Evolutionary conservation across 2,113 vertebrate species (phyloP).

Genomic region (Leiothrix lutea): DNA sequence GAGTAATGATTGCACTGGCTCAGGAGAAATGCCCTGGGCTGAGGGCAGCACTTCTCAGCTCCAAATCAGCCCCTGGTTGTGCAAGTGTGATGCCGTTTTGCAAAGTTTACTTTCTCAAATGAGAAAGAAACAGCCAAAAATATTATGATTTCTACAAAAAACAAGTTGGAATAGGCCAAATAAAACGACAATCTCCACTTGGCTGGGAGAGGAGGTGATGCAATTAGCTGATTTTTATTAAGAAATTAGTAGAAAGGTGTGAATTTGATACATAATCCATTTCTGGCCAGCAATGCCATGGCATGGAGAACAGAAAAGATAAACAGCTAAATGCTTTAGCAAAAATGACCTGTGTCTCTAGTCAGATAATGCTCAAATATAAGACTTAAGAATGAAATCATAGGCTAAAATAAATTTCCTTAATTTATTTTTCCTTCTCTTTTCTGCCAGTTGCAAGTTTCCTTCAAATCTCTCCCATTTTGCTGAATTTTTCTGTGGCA

Average conservation of each 20-base stretch:
- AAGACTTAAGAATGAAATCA: background rate
- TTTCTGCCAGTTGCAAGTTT: background rate
- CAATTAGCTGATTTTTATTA: conserved; percentile 13
- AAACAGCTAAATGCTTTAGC: background rate
- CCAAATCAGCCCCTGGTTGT: background rate
- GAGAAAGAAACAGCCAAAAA: conserved; percentile 33
- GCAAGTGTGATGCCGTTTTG: background rate
- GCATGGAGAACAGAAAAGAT: background rate
- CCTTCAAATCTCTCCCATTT: background rate
- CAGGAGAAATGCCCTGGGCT: background rate
- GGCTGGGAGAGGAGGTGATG: background rate
- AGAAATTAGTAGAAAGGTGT: background rate
- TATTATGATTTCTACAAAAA: background rate
- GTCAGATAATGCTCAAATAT: background rate
- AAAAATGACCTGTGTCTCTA: background rate
- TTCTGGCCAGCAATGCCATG: background rate
- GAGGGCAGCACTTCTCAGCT: background rate
- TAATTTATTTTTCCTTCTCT: conserved; percentile 16
- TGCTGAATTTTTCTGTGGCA: background rate
- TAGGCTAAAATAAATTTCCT: background rate
- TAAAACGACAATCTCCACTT: background rate
- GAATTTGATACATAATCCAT: background rate
- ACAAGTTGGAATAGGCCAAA: background rate
- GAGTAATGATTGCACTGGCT: background rate
- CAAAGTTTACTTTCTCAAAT: conserved; percentile 30